Evolutionary conservation across 1,140 invertebrate genomes (phyloP).

Genomic region (Melitaea cinxia): DNA sequence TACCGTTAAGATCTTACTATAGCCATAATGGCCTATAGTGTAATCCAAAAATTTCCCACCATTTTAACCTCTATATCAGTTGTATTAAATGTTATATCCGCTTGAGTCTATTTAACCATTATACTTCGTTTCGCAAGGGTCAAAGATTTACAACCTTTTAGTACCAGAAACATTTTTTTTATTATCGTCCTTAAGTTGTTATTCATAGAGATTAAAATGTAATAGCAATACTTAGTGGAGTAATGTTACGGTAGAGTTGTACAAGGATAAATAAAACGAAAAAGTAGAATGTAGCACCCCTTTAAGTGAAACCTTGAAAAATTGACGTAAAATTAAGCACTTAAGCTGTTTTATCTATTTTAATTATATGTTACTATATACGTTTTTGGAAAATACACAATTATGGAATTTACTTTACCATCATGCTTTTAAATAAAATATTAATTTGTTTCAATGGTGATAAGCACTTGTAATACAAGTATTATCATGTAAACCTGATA

Average conservation of each 20-base stretch:
- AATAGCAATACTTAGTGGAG: neutral
- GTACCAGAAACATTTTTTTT: neutral
- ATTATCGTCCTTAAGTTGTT: slow-evolving; percentile 3
- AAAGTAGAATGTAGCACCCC: slow-evolving; percentile 20
- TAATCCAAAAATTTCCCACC: neutral
- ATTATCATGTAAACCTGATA: too few relatives aligned
- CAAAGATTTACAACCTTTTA: slow-evolving; percentile 28
- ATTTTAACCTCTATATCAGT: neutral
- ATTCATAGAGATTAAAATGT: slow-evolving; percentile 12
- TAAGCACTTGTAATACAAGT: too few relatives aligned
- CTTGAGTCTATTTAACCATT: neutral
- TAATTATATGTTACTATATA: neutral
- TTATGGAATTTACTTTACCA: too few relatives aligned
- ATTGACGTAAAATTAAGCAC: neutral
- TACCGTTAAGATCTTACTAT: neutral
- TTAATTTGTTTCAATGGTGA: too few relatives aligned
- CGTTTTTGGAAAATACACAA: neutral
- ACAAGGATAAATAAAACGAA: slow-evolving; percentile 16
- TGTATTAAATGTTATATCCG: neutral
- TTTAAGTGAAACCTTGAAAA: slow-evolving; percentile 21
- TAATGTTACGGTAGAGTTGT: slow-evolving; percentile 9
- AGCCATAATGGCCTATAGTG: neutral
- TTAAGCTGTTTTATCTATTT: neutral
- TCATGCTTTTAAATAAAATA: too few relatives aligned
- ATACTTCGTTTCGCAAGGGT: slow-evolving; percentile 19